Percentiles rank a stretch among this genome's conserved stretches.
phyloP scores from a whole-genome alignment of 1,140 invertebrate genomes.

The silkworm (Bombyx mori) region DNA sequence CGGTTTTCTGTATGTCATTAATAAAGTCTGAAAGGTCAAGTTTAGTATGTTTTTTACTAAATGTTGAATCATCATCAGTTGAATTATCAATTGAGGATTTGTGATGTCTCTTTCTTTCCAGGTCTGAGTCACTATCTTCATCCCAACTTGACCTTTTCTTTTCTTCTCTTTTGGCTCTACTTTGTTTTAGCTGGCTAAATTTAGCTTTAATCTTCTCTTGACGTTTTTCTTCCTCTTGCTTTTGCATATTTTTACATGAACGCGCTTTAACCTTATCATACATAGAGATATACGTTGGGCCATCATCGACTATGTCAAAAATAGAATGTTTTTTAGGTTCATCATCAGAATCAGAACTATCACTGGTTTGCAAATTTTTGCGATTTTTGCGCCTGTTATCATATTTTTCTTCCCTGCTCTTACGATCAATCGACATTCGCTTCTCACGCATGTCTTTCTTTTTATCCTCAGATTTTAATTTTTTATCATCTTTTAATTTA shows the following conservation, averaged over 20 bases:
- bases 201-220: conserved; percentile 91
- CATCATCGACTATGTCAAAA: conserved; percentile 91
- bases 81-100: conserved; percentile 72
- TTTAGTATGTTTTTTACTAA: conserved; percentile 53
- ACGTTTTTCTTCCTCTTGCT: conserved; percentile 89
- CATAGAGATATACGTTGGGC: conserved; percentile 95
- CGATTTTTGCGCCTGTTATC: conserved; percentile 66
- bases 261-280: conserved; percentile 98
- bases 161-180: conserved; percentile 86
- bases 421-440: conserved; percentile 67
- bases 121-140: conserved; percentile 80
- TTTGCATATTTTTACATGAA: conserved; percentile 93
- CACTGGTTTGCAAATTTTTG: conserved; percentile 71
- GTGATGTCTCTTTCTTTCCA: conserved; percentile 55
- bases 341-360: conserved; percentile 80
- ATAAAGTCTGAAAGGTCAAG: conserved; percentile 61
- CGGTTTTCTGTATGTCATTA: conserved; percentile 50
- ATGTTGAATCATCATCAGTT: conserved; percentile 69
- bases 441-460: conserved; percentile 68
- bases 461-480: conserved; percentile 59
- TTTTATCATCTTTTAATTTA: conserved; percentile 64
- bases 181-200: conserved; percentile 90
- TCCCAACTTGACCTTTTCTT: conserved; percentile 92
- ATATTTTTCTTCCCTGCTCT: conserved; percentile 66
- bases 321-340: conserved; percentile 92